Conservation (phyloP, 2,888 invertebrate species). For the Spialia ferax region DNA sequence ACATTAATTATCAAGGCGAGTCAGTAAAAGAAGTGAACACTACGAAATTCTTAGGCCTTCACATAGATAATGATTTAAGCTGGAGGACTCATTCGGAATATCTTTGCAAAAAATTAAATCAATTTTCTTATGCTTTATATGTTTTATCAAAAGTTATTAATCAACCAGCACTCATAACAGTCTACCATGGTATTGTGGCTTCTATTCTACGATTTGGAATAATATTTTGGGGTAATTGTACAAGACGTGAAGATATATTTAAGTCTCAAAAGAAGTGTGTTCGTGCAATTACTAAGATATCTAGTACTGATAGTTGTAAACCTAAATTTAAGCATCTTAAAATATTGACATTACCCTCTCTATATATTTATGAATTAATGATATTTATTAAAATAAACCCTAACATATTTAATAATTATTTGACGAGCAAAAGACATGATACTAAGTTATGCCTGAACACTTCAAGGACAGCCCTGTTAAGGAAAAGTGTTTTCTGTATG, state of each 20-base stretch:
- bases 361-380: background rate
- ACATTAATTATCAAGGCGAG: background rate
- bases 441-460: background rate
- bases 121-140: background rate
- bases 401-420: background rate
- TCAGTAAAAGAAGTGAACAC: background rate
- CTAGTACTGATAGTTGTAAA: background rate
- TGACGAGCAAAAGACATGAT: background rate
- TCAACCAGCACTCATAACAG: background rate
- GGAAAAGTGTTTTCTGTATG: background rate
- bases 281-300: background rate
- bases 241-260: background rate
- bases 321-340: background rate
- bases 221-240: background rate
- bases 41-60: background rate
- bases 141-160: background rate
- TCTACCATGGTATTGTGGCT: background rate
- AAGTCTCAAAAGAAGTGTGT: background rate
- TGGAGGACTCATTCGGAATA: background rate
- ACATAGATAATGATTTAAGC: background rate
- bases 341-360: background rate
- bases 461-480: background rate
- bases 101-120: background rate
- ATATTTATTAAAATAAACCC: slow-evolving; percentile 1
- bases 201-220: background rate